phyloP scores from a whole-genome alignment of 2,797 vertebrate genomes.

The Hapalemur alaotrensis region DNA sequence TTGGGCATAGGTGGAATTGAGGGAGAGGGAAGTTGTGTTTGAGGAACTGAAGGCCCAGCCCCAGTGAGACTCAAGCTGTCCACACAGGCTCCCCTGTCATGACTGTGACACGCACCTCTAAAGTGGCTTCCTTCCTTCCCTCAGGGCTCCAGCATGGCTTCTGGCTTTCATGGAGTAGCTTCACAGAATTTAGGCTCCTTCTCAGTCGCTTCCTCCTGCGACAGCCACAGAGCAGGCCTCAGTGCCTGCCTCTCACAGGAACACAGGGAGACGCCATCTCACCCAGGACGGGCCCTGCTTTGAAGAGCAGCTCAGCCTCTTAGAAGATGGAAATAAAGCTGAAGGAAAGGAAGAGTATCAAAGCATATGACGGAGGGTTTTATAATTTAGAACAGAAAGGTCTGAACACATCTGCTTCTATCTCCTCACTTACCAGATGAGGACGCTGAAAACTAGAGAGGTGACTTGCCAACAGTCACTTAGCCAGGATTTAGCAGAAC shows the following conservation, averaged over 20 bases:
- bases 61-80: background rate
- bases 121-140: background rate
- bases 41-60: background rate
- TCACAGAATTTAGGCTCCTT: background rate
- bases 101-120: background rate
- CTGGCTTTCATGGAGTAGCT: background rate
- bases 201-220: background rate
- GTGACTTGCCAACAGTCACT: background rate
- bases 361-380: background rate
- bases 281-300: background rate
- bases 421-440: background rate
- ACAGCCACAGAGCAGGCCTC: background rate
- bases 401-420: background rate
- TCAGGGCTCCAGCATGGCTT: background rate
- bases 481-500: background rate
- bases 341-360: background rate
- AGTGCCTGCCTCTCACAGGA: background rate
- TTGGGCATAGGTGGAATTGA: background rate
- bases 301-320: background rate
- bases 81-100: background rate
- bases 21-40: background rate
- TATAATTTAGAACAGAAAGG: background rate
- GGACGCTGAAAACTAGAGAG: background rate
- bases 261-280: background rate
- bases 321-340: background rate